Conservation (phyloP, 2,797 vertebrate genomes). For the Glyptemys insculpta region DNA sequence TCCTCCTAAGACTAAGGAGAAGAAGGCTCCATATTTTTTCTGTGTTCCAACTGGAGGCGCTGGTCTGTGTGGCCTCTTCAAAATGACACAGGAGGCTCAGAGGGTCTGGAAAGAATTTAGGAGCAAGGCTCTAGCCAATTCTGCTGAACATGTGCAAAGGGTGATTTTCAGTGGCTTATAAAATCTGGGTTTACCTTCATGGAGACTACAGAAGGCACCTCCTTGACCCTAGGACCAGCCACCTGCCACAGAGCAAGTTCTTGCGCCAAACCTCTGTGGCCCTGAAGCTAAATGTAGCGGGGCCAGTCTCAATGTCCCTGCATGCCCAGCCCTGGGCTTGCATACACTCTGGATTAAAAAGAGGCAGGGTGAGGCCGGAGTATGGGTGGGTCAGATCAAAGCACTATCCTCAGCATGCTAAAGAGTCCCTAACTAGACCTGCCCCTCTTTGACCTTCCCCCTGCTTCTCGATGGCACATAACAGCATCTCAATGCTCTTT, state of each 20-base stretch:
- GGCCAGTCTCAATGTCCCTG: background rate
- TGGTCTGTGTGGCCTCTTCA: background rate
- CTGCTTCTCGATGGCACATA: too few relatives aligned
- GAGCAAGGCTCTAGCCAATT: background rate
- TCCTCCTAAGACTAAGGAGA: background rate
- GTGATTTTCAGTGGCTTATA: background rate
- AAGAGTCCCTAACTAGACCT: too few relatives aligned
- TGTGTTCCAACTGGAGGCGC: background rate
- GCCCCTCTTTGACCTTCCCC: too few relatives aligned
- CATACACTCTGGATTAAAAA: too few relatives aligned
- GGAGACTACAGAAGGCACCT: background rate
- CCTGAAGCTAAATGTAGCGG: background rate
- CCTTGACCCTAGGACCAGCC: background rate
- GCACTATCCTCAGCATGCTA: too few relatives aligned
- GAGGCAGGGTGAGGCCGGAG: too few relatives aligned
- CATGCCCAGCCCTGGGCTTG: too few relatives aligned
- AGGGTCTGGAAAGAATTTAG: background rate
- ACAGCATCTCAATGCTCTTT: too few relatives aligned
- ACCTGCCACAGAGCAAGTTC: background rate
- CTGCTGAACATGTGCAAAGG: background rate
- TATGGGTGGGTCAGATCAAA: too few relatives aligned
- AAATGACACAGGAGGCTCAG: background rate
- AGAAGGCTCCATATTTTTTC: background rate
- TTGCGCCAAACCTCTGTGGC: background rate
- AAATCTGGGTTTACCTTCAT: background rate